phyloP scores from a whole-genome alignment of 92 coral and sea anemone species.

The Phenganax stokvisi region DNA sequence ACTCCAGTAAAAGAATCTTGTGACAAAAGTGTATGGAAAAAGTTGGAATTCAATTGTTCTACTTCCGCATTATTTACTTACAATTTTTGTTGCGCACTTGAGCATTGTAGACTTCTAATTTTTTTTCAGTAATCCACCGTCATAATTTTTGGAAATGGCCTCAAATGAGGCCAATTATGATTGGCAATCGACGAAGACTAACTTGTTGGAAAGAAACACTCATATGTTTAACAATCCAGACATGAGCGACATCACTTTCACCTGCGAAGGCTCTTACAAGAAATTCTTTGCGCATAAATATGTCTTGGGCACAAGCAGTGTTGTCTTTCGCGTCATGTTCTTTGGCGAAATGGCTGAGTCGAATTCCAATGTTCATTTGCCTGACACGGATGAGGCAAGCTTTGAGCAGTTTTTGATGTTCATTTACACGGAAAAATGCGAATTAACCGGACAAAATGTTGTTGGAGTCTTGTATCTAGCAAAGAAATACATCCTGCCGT shows the following conservation, averaged over 20 bases:
- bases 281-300: neutral
- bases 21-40: too few relatives aligned
- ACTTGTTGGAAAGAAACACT: neutral
- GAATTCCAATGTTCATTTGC: too few relatives aligned
- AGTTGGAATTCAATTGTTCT: too few relatives aligned
- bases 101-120: neutral
- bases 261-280: neutral
- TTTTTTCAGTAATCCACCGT: neutral
- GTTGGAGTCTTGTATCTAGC: constrained; percentile 44
- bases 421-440: too few relatives aligned
- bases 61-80: too few relatives aligned
- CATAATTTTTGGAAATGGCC: neutral
- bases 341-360: too few relatives aligned
- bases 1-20: too few relatives aligned
- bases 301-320: neutral
- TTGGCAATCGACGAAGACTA: neutral
- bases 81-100: neutral
- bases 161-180: neutral
- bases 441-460: too few relatives aligned
- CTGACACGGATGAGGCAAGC: too few relatives aligned
- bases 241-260: neutral
- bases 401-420: too few relatives aligned
- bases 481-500: constrained; percentile 54
- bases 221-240: neutral
- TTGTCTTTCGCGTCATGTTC: constrained; percentile 1